Base-by-base conservation (phyloP, 2,113 vertebrate species). In the Oryzias melastigma region DNA sequence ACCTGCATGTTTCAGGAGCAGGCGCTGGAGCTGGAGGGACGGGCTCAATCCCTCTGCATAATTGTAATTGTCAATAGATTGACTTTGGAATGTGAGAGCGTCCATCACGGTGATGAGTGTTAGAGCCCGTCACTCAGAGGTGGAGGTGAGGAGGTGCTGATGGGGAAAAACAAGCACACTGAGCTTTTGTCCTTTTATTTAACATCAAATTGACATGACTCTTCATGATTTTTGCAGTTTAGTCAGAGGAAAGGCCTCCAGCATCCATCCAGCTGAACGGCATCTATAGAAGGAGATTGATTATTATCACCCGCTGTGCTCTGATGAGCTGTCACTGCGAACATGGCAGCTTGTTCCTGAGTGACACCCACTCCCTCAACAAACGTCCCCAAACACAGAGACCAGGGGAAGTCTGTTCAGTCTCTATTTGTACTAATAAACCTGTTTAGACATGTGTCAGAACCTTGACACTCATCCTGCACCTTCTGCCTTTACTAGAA, bases 61-160 rank as follows among this genome's bases (percentile, higher is more conserved):
- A 90, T 89, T 87, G 81, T 87, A 85, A 86, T 88, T 62, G 73
- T 90, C 83, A 78, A 74, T 84, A 84, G 82, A 86, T 85, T 87
- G 71, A 73, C 81, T 75, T 75, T 75, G 80, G 71, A 88, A 81
- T 50, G 62, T 78, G 62, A 71, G 63, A 61, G 68, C 41, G 51
- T 75, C 71, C 60, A 55, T 71, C 54, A 80, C 57, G 62, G 58
- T 45, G 67, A 52, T 58, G 71, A 77, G 85, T 67, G 83, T 64
- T 80, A 87, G 80, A 12, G 69, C 62, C 40, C 80, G 68, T 80
- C 48, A 14, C 53, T 55, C 27, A 45, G 29, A 52, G 63, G 56
- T 43, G 44, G 64, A 22, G 41, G 50, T 35, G 1, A 29, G 24
- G 52, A 43, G 52, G 22, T 45, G 52, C 10, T 64, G 35, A 80